Base-by-base conservation (phyloP, 2,888 invertebrate genomes). In the Drosophila paramelanica region DNA sequence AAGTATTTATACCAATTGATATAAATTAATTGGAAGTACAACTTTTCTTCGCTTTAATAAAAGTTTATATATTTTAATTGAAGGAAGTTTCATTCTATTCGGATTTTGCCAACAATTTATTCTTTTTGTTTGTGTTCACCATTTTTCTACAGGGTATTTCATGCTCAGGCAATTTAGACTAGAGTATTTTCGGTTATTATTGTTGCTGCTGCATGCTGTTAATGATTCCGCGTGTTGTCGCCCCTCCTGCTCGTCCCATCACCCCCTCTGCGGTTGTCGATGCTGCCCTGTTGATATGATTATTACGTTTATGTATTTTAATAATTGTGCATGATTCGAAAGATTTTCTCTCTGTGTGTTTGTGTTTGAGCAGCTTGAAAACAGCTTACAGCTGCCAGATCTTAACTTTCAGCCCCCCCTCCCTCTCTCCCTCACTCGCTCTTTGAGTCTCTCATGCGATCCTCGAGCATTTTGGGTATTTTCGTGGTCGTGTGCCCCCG, bases 261-360 rank as follows among this genome's bases (percentile, higher is more conserved):
- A 0, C 45, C 42, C 41, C 49, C 42, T 49, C 65, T 64, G 69
- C 45, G 45, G 47, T 33, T 56, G 47, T 53, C 50, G 77, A 76
- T 73, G 75, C 49, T 81, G 84, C 81, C 83, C 89, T 89, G 90
- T 89, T 90, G 90, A 90, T 90, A 89, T 89, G 90, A 91, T 91
- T 91, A 85, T 91, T 91, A 90, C 86, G 88, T 80, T 90, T 91
- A 90, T 90, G 89, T 81, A 89, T 88, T 89, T 89, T 87, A 90
- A 89, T 89, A 90, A 89, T 90, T 90, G 88, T 89, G 89, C 89
- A 89, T 90, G 89, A 89, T 89, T 89, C 78, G 77, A 67, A 75
- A 80, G 77, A 88, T 90, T 88, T 79, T 73, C 66, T 50, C 36
- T 8, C 31, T 10, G 8, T 31, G 31, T 31, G 31, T 31, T 31